Evolutionary conservation across 2,888 invertebrate species (phyloP), one percentile per base, ranked within the genome.

Genomic region (Teleogryllus oceanicus): DNA sequence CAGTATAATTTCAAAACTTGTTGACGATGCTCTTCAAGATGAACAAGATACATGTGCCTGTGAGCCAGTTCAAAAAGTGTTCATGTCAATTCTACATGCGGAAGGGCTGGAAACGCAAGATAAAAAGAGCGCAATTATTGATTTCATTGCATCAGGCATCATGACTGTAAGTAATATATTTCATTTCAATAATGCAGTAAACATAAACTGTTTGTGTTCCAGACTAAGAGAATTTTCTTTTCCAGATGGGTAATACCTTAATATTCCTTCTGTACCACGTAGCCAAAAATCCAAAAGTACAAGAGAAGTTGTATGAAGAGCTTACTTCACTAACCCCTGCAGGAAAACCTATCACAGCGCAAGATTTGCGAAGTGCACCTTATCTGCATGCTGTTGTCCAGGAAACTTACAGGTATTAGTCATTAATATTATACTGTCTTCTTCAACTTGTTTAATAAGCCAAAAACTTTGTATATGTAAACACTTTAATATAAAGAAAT

Each of bases 91-190:
- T 81, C 87, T 96, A 77, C 90, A 91, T 75, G 92, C 94, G 77
- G 91, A 92, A 50, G 90, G 90, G 81, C 88, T 95, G 76, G 95
- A 95, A 84, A 91, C 92, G 84, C 89, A 92, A 78, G 96, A 96
- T 85, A 95, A 95, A 87, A 94, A 94, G 85, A 94, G 94, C 0
- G 94, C 94, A 0, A 92, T 95, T 79, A 93, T 96, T 76, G 96
- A 96, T 87, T 95, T 96, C 84, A 93, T 96, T 84, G 93, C 94
- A 11, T 95, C 95, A 62, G 95, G 95, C 77, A 95, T 96, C 85
- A 94, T 95, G 86, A 95, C 96, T 85, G 93, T 95, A 86, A 88
- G 87, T 83, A 24, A 10, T 74, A 18, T n/a, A 18, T 4, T n/a
- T 74, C 18, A 74, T n/a, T 74, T n/a, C 20, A 74, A 74, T 18